These are phyloP conservation scores for Xestia ashworthii DNA, from an alignment of 2,888 invertebrate genomes.

Conservation along the genomic window DNA sequence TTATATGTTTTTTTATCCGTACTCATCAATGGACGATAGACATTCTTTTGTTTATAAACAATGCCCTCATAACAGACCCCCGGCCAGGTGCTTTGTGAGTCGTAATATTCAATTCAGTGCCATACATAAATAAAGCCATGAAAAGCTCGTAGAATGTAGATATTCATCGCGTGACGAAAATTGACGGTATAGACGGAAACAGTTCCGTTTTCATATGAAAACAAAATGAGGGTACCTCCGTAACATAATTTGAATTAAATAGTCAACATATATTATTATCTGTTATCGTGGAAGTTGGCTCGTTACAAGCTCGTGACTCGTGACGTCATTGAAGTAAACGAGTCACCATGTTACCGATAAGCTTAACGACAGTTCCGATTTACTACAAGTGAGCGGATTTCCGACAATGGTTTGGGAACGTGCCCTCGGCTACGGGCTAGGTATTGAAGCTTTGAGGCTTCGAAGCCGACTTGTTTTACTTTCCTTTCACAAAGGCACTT, in stretches of 20 bases:
- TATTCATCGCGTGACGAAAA: constrained; percentile 63
- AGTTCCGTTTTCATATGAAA: constrained; percentile 38
- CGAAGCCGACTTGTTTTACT: constrained; percentile 51
- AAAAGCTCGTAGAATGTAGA: constrained; percentile 41
- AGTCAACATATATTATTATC: constrained; percentile 67
- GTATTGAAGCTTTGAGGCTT: constrained; percentile 54
- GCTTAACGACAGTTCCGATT: constrained; percentile 79
- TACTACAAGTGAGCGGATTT: constrained; percentile 70
- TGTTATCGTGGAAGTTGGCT: constrained; percentile 73
- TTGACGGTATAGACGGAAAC: constrained; percentile 30
- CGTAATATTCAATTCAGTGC: constrained; percentile 45
- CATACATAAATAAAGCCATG: constrained; percentile 55
- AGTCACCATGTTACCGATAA: constrained; percentile 78
- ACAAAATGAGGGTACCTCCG: constrained; percentile 44
- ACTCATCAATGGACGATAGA: not conserved
- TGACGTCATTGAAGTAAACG: constrained; percentile 70
- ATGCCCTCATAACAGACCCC: constrained; percentile 1
- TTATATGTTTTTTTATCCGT: not conserved
- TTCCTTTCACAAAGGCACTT: constrained; percentile 37
- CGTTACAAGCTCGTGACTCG: constrained; percentile 73
- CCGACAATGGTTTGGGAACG: constrained; percentile 73
- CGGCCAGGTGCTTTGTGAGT: not conserved
- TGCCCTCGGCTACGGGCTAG: constrained; percentile 52
- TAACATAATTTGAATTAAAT: constrained; percentile 64
- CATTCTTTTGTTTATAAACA: constrained; percentile 12